Evolutionary conservation across 1,140 invertebrate species (phyloP), one percentile per base, ranked within the genome.

Genomic region (Lepidostoma basale): DNA sequence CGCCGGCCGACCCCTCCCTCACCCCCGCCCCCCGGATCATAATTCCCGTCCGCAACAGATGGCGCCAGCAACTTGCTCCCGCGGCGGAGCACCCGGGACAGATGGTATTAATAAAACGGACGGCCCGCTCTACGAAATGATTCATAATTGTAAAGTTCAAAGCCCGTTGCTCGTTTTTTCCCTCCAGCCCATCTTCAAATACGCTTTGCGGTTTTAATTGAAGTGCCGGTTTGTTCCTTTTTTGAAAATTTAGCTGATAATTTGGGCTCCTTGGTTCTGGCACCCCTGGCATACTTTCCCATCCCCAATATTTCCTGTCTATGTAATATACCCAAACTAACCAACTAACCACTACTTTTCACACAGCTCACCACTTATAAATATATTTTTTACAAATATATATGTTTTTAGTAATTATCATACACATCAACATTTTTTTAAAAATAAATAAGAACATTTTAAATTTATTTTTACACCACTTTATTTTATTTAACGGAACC

Each of bases 81-180:
- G 26, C 20, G 26, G 45, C 47, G 23, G 23, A 30, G 64, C 36
- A 30, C 42, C 25, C 52, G 70, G 67, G 67, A 72, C 66, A 69
- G 70, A 72, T 72, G 70, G 70, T 72, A 72, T 72, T 72, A 72
- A 72, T 72, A 72, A 68, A 72, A 72, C 70, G 65, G 65, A 68
- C 62, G 69, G 59, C 36, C 54, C 44, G 62, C 69, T 64, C 65
- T 56, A 52, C 52, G 54, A 72, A 72, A 72, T 72, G 70, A 72
- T 72, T 72, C 70, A 72, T 72, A 58, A 58, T 58, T 72, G 70
- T 66, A 72, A 72, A 72, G 65, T 72, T 72, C 60, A 68, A 68
- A 72, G 70, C 49, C 26, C 23, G 22, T 59, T 18, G 28, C 44
- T 62, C 22, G 30, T 58, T 36, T 58, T 58, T 58, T 58, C 33